Evolutionary conservation across 2,797 vertebrate genomes (phyloP), one percentile per base, ranked within the genome.

Genomic region (Pterois miles): DNA sequence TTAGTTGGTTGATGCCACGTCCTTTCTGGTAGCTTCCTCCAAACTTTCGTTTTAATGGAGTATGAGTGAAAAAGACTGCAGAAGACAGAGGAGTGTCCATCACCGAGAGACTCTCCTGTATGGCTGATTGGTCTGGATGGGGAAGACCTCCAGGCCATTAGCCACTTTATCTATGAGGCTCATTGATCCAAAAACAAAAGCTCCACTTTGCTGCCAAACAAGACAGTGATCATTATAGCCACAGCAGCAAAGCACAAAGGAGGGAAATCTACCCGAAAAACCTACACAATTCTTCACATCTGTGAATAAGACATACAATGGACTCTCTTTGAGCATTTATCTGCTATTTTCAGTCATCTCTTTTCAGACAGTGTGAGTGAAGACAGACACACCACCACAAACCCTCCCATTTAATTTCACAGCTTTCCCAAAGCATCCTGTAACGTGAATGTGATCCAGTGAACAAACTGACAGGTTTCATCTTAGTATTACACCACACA

Each of bases 101-200:
- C 52, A 46, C 16, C 59, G 29, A 27, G 43, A 29, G 14, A 29
- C 83, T 97, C 92, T 97, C 97, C 92, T 93, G 89, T 96, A 96
- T 0, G 97, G 97, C 20, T 96, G 92, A 54, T 96, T 80, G 74
- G 91, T 94, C 93, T 98, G 96, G 81, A 97, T 96, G 1, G 67
- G 27, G 90, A 98, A 94, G 78, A 98, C 94, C 0, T 94, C 96
- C 40, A 97, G 54, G 4, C 97, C 97, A 0, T 97, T 98, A 74
- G 96, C 95, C 75, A 98, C 91, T 86, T 98, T 98, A 79, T 98
- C 97, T 0, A 95, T 96, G 85, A 98, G 96, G 89, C 97, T 98
- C 96, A 98, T 97, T 20, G 96, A 94, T 0, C 97, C 97, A 0
- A 97, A 98, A 84, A 97, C 97, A 18, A 98, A 98, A 0, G 97